Evolutionary conservation across 1,140 invertebrate genomes (phyloP).

Genomic region (Anoplolepis gracilipes): DNA sequence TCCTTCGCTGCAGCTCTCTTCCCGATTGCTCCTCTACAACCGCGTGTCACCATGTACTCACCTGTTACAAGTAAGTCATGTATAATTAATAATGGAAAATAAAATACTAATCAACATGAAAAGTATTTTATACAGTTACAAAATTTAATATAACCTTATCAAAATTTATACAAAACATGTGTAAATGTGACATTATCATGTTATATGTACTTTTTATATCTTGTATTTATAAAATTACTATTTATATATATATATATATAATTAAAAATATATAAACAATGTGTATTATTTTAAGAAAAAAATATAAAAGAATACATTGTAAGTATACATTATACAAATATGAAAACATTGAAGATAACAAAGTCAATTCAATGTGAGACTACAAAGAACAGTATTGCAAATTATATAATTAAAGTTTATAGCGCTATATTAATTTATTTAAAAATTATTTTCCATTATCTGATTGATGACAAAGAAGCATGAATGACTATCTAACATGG

Average conservation of each 20-base stretch:
- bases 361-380: not conserved
- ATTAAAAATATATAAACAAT: not conserved
- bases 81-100: not conserved
- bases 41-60: constrained; percentile 84
- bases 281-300: not conserved
- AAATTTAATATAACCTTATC: not conserved
- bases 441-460: not conserved
- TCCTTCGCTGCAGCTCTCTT: constrained; percentile 76
- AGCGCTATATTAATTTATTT: not conserved
- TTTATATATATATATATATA: not conserved
- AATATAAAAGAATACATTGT: not conserved
- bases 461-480: not conserved
- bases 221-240: not conserved
- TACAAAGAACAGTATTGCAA: not conserved
- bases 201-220: not conserved
- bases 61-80: constrained; percentile 71
- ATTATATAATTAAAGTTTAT: not conserved
- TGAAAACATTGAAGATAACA: too few species aligned
- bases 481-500: not conserved
- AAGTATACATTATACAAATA: too few species aligned
- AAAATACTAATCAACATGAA: constrained; percentile 1
- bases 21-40: constrained; percentile 80
- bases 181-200: not conserved
- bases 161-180: not conserved
- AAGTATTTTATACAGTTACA: constrained; percentile 12